Conservation (phyloP, 2,797 vertebrate genomes). For the Ptychadena robeensis region DNA sequence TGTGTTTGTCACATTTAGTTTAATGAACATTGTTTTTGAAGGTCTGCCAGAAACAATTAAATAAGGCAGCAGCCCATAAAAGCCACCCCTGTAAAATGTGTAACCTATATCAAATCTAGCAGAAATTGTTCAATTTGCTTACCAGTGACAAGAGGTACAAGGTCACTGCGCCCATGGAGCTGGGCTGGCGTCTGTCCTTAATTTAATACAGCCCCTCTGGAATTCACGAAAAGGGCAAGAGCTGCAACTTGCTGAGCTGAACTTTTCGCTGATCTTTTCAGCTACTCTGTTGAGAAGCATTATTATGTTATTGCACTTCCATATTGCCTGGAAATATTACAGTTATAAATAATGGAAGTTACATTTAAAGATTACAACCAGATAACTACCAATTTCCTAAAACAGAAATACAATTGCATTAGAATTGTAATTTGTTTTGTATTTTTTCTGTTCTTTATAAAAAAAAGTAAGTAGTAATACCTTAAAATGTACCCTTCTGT, state of each 20-base stretch:
- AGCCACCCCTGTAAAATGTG: constrained; percentile 48
- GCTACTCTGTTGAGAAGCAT: constrained; percentile 38
- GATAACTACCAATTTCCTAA: background rate
- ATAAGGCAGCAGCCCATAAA: constrained; percentile 56
- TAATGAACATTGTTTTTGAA: constrained; percentile 60
- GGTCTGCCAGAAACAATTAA: constrained; percentile 60
- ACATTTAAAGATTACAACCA: constrained; percentile 23
- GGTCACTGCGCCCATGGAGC: constrained; percentile 36
- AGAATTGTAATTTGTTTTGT: too few relatives aligned
- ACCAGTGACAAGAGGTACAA: constrained; percentile 48
- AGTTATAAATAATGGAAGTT: constrained; percentile 32
- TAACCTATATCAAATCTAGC: constrained; percentile 52
- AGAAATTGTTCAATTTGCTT: constrained; percentile 52
- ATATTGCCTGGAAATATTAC: constrained; percentile 14
- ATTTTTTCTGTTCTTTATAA: background rate
- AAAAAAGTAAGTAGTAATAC: background rate
- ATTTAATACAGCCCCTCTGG: constrained; percentile 48
- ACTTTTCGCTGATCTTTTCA: constrained; percentile 47
- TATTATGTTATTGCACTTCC: constrained; percentile 30
- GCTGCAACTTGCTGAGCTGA: constrained; percentile 38
- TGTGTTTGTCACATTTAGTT: constrained; percentile 59
- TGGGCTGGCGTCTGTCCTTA: constrained; percentile 34
- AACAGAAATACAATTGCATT: constrained; percentile 1
- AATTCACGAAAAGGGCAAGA: constrained; percentile 43
- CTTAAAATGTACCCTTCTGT: too few relatives aligned